These are phyloP conservation scores for Hippoglossus hippoglossus DNA, from an alignment of 2,797 vertebrate genomes.

Conservation along the genomic window DNA sequence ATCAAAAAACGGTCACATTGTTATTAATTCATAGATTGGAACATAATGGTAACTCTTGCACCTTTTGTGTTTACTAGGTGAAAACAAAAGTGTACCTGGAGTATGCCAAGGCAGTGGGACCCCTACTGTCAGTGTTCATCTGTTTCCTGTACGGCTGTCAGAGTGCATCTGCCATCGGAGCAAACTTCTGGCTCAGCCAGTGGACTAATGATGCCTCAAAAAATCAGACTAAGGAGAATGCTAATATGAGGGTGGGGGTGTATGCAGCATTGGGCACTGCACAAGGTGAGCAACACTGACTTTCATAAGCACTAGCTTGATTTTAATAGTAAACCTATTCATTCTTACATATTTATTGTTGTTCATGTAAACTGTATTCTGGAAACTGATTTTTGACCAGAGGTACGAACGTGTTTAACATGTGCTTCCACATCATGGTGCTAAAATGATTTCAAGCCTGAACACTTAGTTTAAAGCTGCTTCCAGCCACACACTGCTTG, in stretches of 20 bases:
- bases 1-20: neutral
- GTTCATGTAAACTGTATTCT: neutral
- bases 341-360: neutral
- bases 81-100: constrained; percentile 91
- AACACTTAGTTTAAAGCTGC: neutral
- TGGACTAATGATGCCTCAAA: constrained; percentile 89
- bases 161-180: constrained; percentile 90
- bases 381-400: too few species aligned
- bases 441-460: neutral
- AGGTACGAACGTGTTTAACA: too few species aligned
- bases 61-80: constrained; percentile 81
- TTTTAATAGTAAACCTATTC: neutral
- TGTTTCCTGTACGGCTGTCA: constrained; percentile 92
- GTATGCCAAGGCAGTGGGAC: constrained; percentile 90
- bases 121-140: constrained; percentile 83
- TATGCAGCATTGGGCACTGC: constrained; percentile 91
- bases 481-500: neutral
- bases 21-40: neutral
- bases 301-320: neutral
- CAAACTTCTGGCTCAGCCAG: constrained; percentile 94
- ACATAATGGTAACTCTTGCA: neutral
- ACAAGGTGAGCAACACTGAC: constrained; percentile 86
- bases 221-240: constrained; percentile 79
- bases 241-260: constrained; percentile 88
- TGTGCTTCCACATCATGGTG: constrained; percentile 10